Evolutionary conservation across 2,797 vertebrate genomes (phyloP).

Genomic region (Gobionotothen gibberifrons): DNA sequence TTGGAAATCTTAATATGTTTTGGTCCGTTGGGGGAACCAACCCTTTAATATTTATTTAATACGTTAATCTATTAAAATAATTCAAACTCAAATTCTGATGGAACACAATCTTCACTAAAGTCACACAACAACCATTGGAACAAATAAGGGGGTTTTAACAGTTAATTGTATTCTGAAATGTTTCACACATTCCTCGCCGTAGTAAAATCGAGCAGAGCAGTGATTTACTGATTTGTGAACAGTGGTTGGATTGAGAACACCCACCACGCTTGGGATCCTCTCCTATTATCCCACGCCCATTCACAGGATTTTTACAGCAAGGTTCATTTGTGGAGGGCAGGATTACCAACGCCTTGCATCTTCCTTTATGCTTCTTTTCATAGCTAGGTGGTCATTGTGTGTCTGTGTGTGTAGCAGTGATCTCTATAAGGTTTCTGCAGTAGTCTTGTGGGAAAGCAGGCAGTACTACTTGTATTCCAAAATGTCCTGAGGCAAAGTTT

Average conservation of each 20-base stretch:
- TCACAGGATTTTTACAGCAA: constrained; percentile 27
- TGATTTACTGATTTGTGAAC: constrained; percentile 50
- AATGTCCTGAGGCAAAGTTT: constrained; percentile 22
- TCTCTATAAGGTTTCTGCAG: neutral
- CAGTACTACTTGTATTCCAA: constrained; percentile 14
- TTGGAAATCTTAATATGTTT: neutral
- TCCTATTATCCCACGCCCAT: constrained; percentile 10
- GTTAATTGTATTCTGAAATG: constrained; percentile 15
- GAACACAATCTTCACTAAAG: no score
- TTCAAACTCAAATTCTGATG: neutral
- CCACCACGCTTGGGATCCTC: constrained; percentile 28
- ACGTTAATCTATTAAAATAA: neutral
- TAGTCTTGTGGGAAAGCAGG: neutral
- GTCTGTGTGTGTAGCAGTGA: neutral
- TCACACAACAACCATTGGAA: neutral
- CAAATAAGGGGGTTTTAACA: neutral
- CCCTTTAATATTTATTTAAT: neutral
- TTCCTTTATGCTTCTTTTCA: constrained; percentile 7
- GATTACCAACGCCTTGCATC: neutral
- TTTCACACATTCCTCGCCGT: constrained; percentile 3
- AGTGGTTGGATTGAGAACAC: constrained; percentile 41
- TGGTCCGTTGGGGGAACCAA: neutral
- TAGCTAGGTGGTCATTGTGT: neutral
- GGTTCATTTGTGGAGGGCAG: neutral
- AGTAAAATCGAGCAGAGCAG: constrained; percentile 41